Evolutionary conservation across 1,140 invertebrate species (phyloP), one percentile per base, ranked within the genome.

Genomic region (Platyscapa corneri): DNA sequence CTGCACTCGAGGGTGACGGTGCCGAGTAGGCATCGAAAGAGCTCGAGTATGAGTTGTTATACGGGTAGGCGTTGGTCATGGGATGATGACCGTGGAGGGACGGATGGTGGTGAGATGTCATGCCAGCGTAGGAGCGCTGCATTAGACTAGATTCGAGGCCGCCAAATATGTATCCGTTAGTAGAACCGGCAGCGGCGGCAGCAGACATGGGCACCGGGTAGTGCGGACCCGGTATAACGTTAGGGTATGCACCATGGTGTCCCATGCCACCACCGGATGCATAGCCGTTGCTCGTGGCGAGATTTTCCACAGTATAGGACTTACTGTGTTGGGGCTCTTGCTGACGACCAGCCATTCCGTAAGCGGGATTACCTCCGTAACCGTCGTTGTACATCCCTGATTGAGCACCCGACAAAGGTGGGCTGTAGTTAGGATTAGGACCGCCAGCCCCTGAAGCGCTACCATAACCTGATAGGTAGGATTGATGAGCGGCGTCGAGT

Each of bases 231-330:
- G 92, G 89, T 46, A 93, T 91, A 20, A 93, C 89, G 76, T 93
- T 93, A 0, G 92, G 87, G 37, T 93, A 93, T 42, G 90, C 87
- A 76, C 92, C 92, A 6, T 91, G 86, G 82, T 92, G 91, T 3
- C 88, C 81, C 74, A 88, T 91, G 87, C 92, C 90, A 80, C 90
- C 90, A 86, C 91, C 90, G 81, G 91, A 93, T 1, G 92, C 92
- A 20, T 92, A 93, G 80, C 92, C 93, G 85, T 93, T 93, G 87
- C 92, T 93, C n/a, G 93, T 93, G 12, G 92, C 91, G 0, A 93
- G 89, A 86, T 93, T 93, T 80, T 93, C 93, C 30, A 93, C 92
- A 0, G 93, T 93, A 72, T 93, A 93, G 0, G 92, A 92, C 79
- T 93, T 93, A 86, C 92, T 93, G 85, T 93, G 92, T 56, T 75